These are phyloP conservation scores for Lepilemur septentrionalis DNA, from an alignment of 2,797 vertebrate species.

Conservation along the genomic window DNA sequence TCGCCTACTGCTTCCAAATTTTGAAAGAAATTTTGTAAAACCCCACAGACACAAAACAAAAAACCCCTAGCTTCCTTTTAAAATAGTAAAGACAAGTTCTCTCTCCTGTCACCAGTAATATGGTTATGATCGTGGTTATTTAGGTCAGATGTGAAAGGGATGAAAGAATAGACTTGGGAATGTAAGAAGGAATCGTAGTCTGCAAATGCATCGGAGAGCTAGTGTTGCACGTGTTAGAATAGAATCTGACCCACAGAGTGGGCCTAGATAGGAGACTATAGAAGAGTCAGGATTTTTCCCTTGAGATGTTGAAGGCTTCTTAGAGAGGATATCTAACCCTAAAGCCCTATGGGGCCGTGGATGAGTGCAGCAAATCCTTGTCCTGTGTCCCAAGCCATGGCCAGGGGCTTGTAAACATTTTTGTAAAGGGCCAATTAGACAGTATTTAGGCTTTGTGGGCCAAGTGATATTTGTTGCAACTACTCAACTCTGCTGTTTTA, in stretches of 20 bases:
- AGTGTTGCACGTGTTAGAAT: neutral
- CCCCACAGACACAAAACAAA: neutral
- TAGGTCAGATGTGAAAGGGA: conserved; percentile 30
- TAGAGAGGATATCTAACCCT: neutral
- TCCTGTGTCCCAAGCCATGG: neutral
- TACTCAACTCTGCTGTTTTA: neutral
- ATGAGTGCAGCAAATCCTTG: neutral
- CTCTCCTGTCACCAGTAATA: conserved; percentile 11
- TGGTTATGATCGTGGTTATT: conserved; percentile 35
- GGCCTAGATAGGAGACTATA: neutral
- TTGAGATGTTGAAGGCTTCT: neutral
- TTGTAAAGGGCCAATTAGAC: neutral
- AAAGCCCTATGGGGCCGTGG: neutral
- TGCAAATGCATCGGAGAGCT: neutral
- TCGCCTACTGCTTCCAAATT: conserved; percentile 43
- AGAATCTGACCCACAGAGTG: neutral
- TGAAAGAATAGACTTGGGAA: neutral
- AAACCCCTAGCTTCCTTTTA: neutral
- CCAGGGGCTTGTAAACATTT: neutral
- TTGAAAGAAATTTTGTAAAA: neutral
- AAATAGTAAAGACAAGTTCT: neutral
- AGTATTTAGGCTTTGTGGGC: neutral
- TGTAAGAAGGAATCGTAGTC: neutral
- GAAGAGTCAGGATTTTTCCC: neutral
- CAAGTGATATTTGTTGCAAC: neutral